Evolutionary conservation across 92 coral and sea anemone genomes (phyloP).

Genomic region (Palythoa heliodiscus): DNA sequence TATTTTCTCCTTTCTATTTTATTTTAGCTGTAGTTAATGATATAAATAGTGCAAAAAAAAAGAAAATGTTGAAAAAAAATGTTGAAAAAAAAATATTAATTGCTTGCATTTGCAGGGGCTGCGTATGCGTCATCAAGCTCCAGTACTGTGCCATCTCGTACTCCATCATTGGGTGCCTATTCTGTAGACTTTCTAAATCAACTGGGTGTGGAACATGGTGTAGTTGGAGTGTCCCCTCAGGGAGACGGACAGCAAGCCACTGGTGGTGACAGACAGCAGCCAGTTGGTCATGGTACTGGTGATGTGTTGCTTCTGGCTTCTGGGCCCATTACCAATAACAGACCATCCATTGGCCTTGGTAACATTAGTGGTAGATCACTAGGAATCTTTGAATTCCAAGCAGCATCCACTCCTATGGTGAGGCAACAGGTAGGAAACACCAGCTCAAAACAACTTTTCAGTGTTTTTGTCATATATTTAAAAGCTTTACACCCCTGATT

Average conservation of each 20-base stretch:
- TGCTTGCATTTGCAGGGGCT: conserved; percentile 44
- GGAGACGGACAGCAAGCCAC: conserved; percentile 39
- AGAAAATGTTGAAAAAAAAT: too few species aligned
- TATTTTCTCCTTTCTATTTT: too few species aligned
- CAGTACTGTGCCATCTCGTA: conserved; percentile 45
- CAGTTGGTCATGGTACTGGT: conserved; percentile 81
- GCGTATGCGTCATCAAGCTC: conserved; percentile 68
- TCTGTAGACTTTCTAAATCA: conserved; percentile 40
- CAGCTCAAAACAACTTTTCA: background rate
- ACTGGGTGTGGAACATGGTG: conserved; percentile 36
- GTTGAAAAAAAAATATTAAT: too few species aligned
- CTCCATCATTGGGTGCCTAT: conserved; percentile 43
- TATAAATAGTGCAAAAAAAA: too few species aligned
- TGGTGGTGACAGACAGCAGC: conserved; percentile 70
- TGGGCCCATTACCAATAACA: background rate
- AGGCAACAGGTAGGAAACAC: conserved; percentile 27
- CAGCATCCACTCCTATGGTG: conserved; percentile 87
- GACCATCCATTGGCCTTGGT: conserved; percentile 44
- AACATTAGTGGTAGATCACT: conserved; percentile 51
- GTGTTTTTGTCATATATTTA: background rate
- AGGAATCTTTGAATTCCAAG: conserved; percentile 69
- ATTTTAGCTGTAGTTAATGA: too few species aligned
- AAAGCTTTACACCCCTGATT: background rate
- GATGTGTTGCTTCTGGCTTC: conserved; percentile 52
- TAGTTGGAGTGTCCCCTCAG: conserved; percentile 6